Base-by-base conservation (phyloP, 2,888 invertebrate species). In the Rotaria macrura region DNA sequence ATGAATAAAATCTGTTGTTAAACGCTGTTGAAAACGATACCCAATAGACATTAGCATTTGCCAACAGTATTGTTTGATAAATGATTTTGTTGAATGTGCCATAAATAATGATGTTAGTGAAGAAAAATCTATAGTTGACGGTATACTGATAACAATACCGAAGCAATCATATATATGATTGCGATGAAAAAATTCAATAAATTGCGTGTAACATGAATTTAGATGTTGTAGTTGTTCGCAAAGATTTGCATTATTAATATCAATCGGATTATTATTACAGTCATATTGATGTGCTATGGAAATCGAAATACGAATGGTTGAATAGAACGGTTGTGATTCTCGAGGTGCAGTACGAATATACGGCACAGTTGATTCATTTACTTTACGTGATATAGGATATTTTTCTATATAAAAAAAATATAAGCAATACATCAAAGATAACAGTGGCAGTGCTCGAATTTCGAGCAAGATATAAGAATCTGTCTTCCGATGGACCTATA, bases 21-120 rank as follows among this genome's bases (percentile, higher is more conserved):
- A 79, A 10, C 79, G 40, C 43, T 79, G 79, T 43, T 79, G 43
- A 79, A 79, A 79, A 43, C 79, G 79, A 79, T 79, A 43, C 3
- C 79, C 79, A 43, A 79, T 79, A 25, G 79, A 79, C 43, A 79
- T n/a, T 79, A 79, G 17, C 79, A 79, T 79, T 79, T 79, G 43
- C 79, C 79, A 79, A 79, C 79, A 79, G 43, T 79, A 79, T 10
- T 79, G 40, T 79, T 79, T 79, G n/a, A 79, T 43, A 79, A 79
- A 79, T 17, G 79, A 79, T n/a, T 9, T 43, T 79, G 79, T n/a
- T 43, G 7, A 40, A 10, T 79, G 23, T 2, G n/a, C 2, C 20
- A 20, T 43, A n/a, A 79, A 25, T n/a, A n/a, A 43, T n/a, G 79
- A 79, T 43, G 79, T 12, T 79, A 43, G 40, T 10, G 43, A n/a